Evolutionary conservation across 2,113 vertebrate genomes (phyloP).

Genomic region (Ctenodactylus gundi): DNA sequence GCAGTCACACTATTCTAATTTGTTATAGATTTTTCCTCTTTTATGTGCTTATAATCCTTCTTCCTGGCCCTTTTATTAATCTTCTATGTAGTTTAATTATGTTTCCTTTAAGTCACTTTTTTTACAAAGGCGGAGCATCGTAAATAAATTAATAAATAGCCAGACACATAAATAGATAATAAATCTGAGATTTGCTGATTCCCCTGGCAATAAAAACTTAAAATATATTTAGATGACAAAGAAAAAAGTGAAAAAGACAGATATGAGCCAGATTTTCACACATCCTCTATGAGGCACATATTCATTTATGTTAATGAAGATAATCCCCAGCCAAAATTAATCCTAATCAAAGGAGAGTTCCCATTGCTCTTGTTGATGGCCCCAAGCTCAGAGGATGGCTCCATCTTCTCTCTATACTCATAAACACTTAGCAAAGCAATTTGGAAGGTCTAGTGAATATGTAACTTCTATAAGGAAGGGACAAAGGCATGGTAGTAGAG

Average conservation of each 20-base stretch:
- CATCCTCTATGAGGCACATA: conserved; percentile 28
- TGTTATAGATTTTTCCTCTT: not conserved
- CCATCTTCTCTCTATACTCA: not conserved
- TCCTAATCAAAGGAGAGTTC: conserved; percentile 43
- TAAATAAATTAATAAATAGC: conserved; percentile 67
- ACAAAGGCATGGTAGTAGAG: not conserved
- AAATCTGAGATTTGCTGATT: conserved; percentile 32
- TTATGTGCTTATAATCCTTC: conserved; percentile 38
- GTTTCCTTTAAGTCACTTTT: conserved; percentile 45
- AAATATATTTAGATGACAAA: conserved; percentile 42
- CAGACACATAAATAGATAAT: conserved; percentile 31
- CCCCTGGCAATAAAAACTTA: conserved; percentile 31
- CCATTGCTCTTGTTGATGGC: not conserved
- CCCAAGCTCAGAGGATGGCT: not conserved
- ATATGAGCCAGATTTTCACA: conserved; percentile 42
- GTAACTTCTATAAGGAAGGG: not conserved
- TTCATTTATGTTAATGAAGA: conserved; percentile 45
- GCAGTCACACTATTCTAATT: conserved; percentile 22
- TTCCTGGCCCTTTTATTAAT: conserved; percentile 35
- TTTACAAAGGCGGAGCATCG: conserved; percentile 30
- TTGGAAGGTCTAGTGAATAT: not conserved
- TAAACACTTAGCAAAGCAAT: not conserved
- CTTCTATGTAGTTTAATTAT: conserved; percentile 58
- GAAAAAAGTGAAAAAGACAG: not conserved
- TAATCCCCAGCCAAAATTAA: conserved; percentile 49